Conservation (phyloP, 2,113 vertebrate species). For the Pongo abelii region DNA sequence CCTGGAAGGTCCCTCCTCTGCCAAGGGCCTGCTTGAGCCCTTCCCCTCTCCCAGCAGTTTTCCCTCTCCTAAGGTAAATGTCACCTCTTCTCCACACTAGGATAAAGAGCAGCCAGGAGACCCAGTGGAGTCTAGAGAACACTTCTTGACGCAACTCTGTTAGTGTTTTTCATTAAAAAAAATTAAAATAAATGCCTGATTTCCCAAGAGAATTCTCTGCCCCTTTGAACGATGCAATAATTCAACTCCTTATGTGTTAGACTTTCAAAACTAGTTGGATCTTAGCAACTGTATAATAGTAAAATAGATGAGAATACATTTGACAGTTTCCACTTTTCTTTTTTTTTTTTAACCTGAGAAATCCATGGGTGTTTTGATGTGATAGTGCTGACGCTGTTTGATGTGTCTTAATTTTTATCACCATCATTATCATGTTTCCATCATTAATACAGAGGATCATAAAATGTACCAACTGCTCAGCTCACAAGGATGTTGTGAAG, state of each 20-base stretch:
- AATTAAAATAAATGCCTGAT: conserved; percentile 12
- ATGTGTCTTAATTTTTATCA: conserved; percentile 34
- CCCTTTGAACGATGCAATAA: conserved; percentile 54
- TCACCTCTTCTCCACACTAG: background rate
- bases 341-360: background rate
- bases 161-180: conserved; percentile 39
- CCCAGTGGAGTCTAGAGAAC: background rate
- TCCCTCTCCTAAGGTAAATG: background rate
- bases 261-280: conserved; percentile 3
- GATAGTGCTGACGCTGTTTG: background rate
- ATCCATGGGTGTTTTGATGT: background rate
- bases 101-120: background rate
- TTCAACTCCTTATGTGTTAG: conserved; percentile 36
- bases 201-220: conserved; percentile 47
- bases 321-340: background rate
- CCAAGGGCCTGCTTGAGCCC: background rate
- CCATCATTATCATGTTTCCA: background rate
- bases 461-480: background rate
- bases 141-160: background rate
- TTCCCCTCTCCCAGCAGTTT: background rate
- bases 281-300: background rate
- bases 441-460: background rate
- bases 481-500: background rate
- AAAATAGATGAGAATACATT: background rate
- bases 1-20: background rate